Evolutionary conservation across 2,888 invertebrate species (phyloP).

Genomic region (Cryptocephalus primarius): DNA sequence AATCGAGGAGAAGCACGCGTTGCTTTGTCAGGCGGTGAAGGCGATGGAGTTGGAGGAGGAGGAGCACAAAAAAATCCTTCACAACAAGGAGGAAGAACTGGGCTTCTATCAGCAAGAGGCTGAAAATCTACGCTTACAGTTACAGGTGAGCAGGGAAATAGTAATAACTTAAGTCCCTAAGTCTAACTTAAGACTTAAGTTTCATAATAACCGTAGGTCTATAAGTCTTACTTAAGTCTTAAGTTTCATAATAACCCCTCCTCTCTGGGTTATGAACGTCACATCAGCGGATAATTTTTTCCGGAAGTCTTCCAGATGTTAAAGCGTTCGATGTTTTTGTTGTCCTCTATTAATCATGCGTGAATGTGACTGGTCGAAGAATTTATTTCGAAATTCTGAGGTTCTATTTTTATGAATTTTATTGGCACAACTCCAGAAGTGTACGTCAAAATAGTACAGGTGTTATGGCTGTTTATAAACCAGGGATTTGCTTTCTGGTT

Average conservation of each 20-base stretch:
- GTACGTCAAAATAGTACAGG: background rate
- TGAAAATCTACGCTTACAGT: conserved; percentile 30
- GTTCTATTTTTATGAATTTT: background rate
- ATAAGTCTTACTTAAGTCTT: too few relatives aligned
- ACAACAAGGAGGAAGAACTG: conserved; percentile 29
- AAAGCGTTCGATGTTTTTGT: too few relatives aligned
- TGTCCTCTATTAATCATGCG: too few relatives aligned
- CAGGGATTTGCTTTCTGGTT: too few relatives aligned
- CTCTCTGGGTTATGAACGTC: too few relatives aligned
- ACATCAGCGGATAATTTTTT: background rate
- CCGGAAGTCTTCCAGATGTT: background rate
- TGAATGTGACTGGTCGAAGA: too few relatives aligned
- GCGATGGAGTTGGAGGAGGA: conserved; percentile 67
- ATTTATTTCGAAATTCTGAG: too few relatives aligned
- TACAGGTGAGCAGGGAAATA: conserved; percentile 25
- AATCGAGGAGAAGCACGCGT: conserved; percentile 69
- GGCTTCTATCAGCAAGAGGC: conserved; percentile 34
- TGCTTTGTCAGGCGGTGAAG: conserved; percentile 74
- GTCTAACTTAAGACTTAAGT: too few relatives aligned
- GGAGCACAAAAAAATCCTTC: conserved; percentile 43
- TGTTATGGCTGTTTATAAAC: background rate
- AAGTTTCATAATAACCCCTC: too few relatives aligned
- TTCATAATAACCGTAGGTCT: too few relatives aligned
- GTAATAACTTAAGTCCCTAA: too few relatives aligned
- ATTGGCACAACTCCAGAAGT: background rate